phyloP scores from a whole-genome alignment of 2,888 invertebrate species.

The Trissoscelio sp. region DNA sequence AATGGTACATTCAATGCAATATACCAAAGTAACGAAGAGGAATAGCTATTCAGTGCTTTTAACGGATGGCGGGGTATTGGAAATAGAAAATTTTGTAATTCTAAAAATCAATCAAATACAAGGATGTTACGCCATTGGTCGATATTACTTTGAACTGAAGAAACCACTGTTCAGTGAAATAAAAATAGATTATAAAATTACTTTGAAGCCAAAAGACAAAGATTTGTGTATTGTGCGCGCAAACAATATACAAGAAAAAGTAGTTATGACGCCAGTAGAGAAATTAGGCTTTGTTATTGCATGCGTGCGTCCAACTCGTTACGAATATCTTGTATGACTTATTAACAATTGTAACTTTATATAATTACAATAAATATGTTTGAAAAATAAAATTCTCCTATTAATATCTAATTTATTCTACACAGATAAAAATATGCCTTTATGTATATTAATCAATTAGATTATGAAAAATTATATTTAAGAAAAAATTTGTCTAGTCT shows the following conservation, averaged over 20 bases:
- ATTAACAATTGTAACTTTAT: too few species aligned
- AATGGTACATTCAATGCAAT: conserved; percentile 1
- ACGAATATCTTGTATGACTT: too few species aligned
- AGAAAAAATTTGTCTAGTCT: too few species aligned
- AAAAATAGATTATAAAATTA: background rate
- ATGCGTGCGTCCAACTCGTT: too few species aligned
- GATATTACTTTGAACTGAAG: background rate
- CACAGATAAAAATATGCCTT: too few species aligned
- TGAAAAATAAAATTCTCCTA: too few species aligned
- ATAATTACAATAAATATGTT: too few species aligned
- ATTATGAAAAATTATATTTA: too few species aligned
- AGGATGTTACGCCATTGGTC: background rate
- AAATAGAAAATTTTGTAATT: conserved; percentile 13
- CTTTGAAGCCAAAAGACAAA: background rate
- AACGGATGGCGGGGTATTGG: background rate
- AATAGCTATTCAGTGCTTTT: conserved; percentile 18
- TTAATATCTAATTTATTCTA: too few species aligned
- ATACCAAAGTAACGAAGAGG: background rate
- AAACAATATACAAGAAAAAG: background rate
- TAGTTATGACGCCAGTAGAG: background rate
- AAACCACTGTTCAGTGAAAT: background rate
- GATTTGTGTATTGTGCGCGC: background rate
- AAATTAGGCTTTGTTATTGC: too few species aligned
- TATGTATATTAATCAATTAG: too few species aligned
- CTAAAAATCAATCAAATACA: background rate